phyloP scores from a whole-genome alignment of 2,113 vertebrate species.

The Thalassoma bifasciatum region DNA sequence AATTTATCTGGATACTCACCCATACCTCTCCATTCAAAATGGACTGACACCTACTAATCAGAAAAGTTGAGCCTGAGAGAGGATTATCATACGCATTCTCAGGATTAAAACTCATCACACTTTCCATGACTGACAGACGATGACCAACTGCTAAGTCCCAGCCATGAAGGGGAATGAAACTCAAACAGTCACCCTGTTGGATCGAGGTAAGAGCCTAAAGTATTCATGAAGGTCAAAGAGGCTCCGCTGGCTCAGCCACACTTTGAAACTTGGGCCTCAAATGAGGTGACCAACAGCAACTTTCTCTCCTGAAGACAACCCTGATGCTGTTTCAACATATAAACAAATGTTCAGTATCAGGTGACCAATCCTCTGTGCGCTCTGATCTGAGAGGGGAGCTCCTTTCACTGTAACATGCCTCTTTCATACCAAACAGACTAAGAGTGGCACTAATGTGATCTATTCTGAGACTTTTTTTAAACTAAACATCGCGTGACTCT shows the following conservation, averaged over 20 bases:
- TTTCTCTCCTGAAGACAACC: conserved; percentile 41
- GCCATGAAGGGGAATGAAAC: conserved; percentile 12
- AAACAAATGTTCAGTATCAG: neutral
- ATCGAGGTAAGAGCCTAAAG: conserved; percentile 43
- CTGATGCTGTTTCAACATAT: conserved; percentile 29
- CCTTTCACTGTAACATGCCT: neutral
- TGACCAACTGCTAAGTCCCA: conserved; percentile 37
- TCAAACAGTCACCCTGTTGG: conserved; percentile 23
- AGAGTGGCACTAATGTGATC: neutral
- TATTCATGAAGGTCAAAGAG: conserved; percentile 69
- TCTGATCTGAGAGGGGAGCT: conserved; percentile 15
- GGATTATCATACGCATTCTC: conserved; percentile 44
- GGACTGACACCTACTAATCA: conserved; percentile 18
- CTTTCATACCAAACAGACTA: neutral
- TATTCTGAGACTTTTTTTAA: neutral
- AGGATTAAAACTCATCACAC: conserved; percentile 56
- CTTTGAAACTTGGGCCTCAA: conserved; percentile 43
- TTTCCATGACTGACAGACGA: conserved; percentile 54
- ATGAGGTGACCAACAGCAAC: conserved; percentile 28
- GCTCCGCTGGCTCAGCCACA: conserved; percentile 24
- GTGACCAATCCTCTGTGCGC: neutral
- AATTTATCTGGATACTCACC: neutral
- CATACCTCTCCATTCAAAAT: conserved; percentile 16
- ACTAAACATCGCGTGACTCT: neutral
- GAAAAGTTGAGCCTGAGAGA: conserved; percentile 34